Base-by-base conservation (phyloP, 2,888 invertebrate genomes). In the Caenorhabditis doughertyi region DNA sequence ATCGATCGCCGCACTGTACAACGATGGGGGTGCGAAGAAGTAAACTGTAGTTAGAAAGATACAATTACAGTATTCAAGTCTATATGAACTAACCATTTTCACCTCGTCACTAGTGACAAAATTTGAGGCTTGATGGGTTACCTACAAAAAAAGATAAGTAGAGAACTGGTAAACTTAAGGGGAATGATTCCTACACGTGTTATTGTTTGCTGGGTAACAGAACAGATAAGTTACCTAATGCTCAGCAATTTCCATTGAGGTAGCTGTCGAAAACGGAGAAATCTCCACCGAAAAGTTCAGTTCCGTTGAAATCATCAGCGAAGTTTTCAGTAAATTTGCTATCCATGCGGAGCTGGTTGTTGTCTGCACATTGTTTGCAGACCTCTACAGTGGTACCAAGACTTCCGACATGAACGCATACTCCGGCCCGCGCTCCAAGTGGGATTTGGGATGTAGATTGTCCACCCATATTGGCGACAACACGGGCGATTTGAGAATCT, bases 401-500 rank as follows among this genome's bases (percentile, higher is more conserved):
- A 3, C 65, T 42, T 60, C 80, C 83, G 27, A 76, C 76, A 27
- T 83, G 80, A 9, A 80, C 65, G 32, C 83, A 83, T 21, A 83
- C 79, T 29, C 80, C 77, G 4, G 72, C 70, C n/a, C 72, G 62
- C n/a, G 73, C 65, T 51, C 51, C 71, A 1, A 39, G 9, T 3
- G 44, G n/a, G 7, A 23, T 53, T 9, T 55, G 58, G 2, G 39
- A 27, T 9, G 56, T 42, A 1, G 62, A 29, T 23, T 65, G 16
- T 1, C 51, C 44, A 18, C 76, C 79, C 73, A 85, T 76, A 18
- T 55, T 76, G 67, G 83, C 79, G 18, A 85, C 81, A 60, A 84
- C 80, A n/a, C 70, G 64, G 13, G 85, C 85, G 23, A 85, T 81
- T 44, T 79, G 77, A 3, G 81, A 81, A 29, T 81, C 84, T 35